Conservation (phyloP, 2,797 vertebrate species). For the Ctenochaetus hawaiiensis region DNA sequence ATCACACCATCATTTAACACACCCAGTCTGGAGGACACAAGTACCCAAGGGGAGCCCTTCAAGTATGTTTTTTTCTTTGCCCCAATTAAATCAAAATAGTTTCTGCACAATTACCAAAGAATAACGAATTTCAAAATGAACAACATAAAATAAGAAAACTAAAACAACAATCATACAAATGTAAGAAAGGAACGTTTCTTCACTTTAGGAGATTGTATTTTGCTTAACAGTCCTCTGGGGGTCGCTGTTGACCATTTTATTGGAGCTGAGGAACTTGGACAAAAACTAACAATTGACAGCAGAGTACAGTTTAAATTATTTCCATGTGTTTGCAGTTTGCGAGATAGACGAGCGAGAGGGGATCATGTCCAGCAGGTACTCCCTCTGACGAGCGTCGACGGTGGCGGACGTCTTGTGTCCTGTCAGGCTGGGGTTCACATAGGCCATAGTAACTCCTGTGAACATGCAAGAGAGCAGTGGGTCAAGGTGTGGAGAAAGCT, state of each 20-base stretch:
- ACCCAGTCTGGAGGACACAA: slow-evolving; percentile 54
- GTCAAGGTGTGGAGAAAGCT: slow-evolving; percentile 25
- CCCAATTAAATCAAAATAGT: slow-evolving; percentile 62
- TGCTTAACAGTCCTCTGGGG: slow-evolving; percentile 71
- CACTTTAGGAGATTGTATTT: slow-evolving; percentile 69
- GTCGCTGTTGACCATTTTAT: slow-evolving; percentile 67
- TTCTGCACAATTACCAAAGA: slow-evolving; percentile 69
- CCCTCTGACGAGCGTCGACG: slow-evolving; percentile 95
- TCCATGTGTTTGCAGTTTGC: slow-evolving; percentile 95
- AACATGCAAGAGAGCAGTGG: slow-evolving; percentile 49
- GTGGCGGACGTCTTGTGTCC: slow-evolving; percentile 91
- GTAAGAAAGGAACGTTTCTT: slow-evolving; percentile 68
- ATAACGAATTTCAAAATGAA: slow-evolving; percentile 66
- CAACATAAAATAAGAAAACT: slow-evolving; percentile 67
- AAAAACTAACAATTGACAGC: slow-evolving; percentile 48
- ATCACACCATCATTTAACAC: slow-evolving; percentile 41
- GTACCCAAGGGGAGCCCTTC: slow-evolving; percentile 75
- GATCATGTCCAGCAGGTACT: slow-evolving; percentile 98
- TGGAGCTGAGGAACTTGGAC: slow-evolving; percentile 55
- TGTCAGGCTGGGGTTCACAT: slow-evolving; percentile 92
- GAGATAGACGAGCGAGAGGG: slow-evolving; percentile 95
- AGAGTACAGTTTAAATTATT: slow-evolving; percentile 83
- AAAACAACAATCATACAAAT: slow-evolving; percentile 67
- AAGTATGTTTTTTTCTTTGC: slow-evolving; percentile 65
- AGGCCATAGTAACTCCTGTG: slow-evolving; percentile 94